Conservation (phyloP, 2,888 invertebrate genomes). For the Lasius fuliginosus region DNA sequence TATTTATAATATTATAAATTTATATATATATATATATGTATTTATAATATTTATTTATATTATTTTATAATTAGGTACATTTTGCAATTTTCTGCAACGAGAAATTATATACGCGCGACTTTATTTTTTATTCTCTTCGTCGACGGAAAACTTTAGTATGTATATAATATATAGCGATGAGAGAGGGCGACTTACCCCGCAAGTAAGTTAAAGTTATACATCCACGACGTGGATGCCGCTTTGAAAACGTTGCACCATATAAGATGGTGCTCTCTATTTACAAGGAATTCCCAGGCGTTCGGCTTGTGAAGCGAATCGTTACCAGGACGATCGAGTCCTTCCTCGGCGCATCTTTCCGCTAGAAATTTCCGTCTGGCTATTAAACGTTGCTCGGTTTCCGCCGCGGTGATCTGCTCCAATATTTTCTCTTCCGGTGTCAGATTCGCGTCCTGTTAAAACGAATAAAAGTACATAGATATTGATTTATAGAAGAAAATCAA, state of each 20-base stretch:
- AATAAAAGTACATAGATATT: not conserved
- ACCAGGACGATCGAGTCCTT: slow-evolving; percentile 89
- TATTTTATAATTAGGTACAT: not conserved
- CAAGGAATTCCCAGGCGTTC: slow-evolving; percentile 95
- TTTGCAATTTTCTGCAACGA: not conserved
- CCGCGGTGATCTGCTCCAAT: slow-evolving; percentile 87
- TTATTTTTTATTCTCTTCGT: not conserved
- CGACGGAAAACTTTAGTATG: not conserved
- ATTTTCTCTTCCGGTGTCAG: slow-evolving; percentile 82
- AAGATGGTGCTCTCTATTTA: slow-evolving; percentile 92
- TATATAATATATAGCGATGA: not conserved
- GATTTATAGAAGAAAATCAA: not conserved
- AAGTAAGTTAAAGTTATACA: slow-evolving; percentile 95
- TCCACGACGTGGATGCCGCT: slow-evolving; percentile 96
- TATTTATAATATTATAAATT: not conserved
- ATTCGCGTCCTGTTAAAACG: slow-evolving; percentile 79
- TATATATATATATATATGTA: not conserved
- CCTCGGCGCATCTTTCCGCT: slow-evolving; percentile 88
- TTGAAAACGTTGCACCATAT: slow-evolving; percentile 94
- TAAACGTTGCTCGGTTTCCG: slow-evolving; percentile 89
- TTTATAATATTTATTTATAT: not conserved
- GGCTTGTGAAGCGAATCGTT: slow-evolving; percentile 89
- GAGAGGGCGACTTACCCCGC: slow-evolving; percentile 88
- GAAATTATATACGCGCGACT: not conserved
- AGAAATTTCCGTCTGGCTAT: slow-evolving; percentile 88